Percentiles rank a stretch among this genome's conserved stretches.
These are phyloP conservation scores for Fistularia commersonii DNA, from an alignment of 2,797 vertebrate genomes.

Conservation along the genomic window DNA sequence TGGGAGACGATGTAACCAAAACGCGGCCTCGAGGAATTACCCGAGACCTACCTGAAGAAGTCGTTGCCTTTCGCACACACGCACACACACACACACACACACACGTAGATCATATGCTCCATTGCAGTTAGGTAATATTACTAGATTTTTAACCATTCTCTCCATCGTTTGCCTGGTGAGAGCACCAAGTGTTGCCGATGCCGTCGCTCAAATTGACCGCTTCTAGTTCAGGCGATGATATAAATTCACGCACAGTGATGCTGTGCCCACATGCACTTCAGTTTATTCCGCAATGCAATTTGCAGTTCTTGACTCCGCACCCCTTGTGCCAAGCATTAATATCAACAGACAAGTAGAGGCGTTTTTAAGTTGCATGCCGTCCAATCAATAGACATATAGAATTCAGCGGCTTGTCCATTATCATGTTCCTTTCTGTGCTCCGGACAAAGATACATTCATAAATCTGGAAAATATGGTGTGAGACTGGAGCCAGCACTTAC, in stretches of 20 bases:
- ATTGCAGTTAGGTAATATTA: too few species aligned
- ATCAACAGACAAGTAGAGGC: slow-evolving; percentile 8
- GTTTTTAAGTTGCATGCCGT: slow-evolving; percentile 21
- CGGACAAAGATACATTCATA: slow-evolving; percentile 47
- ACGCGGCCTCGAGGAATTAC: slow-evolving; percentile 33
- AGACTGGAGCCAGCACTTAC: slow-evolving; percentile 53
- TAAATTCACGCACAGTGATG: neutral
- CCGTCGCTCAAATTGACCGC: too few species aligned
- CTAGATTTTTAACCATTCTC: too few species aligned
- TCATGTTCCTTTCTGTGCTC: slow-evolving; percentile 40
- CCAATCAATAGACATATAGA: slow-evolving; percentile 24
- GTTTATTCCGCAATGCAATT: neutral
- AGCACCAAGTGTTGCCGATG: too few species aligned
- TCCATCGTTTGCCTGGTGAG: too few species aligned
- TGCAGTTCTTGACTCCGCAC: neutral
- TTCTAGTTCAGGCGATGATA: too few species aligned
- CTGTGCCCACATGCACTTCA: slow-evolving; percentile 1
- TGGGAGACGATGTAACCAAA: slow-evolving; percentile 27
- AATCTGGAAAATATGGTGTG: slow-evolving; percentile 57
- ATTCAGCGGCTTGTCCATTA: slow-evolving; percentile 43
- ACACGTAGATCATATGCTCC: too few species aligned
- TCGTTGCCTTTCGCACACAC: slow-evolving; percentile 16
- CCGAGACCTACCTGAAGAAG: slow-evolving; percentile 43
- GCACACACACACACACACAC: too few species aligned
- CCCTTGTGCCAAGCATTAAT: slow-evolving; percentile 5